A percentile compares a stretch with the other conserved stretches of the same genome.
Evolutionary conservation across 2,888 invertebrate species (phyloP).

Genomic region (Phyto melanocephala): DNA sequence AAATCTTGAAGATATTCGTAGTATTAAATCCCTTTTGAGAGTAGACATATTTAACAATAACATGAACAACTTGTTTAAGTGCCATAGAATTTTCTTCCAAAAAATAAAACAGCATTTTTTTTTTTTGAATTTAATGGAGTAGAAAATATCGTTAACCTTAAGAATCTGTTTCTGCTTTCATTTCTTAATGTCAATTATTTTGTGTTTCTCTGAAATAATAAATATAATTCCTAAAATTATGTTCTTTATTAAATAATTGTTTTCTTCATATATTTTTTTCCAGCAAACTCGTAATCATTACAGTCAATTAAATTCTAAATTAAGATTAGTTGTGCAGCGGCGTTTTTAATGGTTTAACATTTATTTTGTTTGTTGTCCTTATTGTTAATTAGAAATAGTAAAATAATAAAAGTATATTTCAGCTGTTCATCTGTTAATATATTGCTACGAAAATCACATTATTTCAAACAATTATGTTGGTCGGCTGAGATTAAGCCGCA

Average conservation of each 20-base stretch:
- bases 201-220: not conserved
- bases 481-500: no score
- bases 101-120: no score
- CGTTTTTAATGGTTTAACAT: not conserved
- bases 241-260: not conserved
- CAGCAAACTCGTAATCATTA: not conserved
- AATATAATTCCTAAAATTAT: not conserved
- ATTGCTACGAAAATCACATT: not conserved
- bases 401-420: not conserved
- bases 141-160: not conserved
- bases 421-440: not conserved
- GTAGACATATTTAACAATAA: no score
- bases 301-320: conserved; percentile 30
- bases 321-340: not conserved
- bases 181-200: not conserved
- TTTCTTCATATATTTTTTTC: not conserved
- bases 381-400: conserved; percentile 28
- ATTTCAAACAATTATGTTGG: no score
- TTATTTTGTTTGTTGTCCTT: not conserved
- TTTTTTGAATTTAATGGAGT: no score
- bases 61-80: no score
- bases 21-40: no score
- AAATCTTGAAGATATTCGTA: no score
- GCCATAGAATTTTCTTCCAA: no score
- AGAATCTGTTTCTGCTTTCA: not conserved